These are phyloP conservation scores for Stenichneumon culpator DNA, from an alignment of 2,888 invertebrate species.

Conservation along the genomic window DNA sequence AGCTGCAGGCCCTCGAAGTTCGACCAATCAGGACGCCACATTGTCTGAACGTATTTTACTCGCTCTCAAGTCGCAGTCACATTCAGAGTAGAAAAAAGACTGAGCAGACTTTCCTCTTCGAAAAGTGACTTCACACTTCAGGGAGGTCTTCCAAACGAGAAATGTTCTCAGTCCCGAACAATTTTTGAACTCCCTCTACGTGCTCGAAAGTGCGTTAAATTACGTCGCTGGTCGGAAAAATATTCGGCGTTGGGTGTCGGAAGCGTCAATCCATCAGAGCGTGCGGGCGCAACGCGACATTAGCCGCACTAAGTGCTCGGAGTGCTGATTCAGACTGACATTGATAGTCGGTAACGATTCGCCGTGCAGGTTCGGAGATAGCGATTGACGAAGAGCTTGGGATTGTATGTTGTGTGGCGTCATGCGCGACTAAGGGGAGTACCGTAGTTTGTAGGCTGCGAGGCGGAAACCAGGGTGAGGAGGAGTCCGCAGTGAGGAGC, in stretches of 20 bases:
- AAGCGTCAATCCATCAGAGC: conserved; percentile 43
- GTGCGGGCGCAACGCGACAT: conserved; percentile 71
- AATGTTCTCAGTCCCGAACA: neutral
- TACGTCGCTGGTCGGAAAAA: neutral
- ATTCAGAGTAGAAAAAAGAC: too few species aligned
- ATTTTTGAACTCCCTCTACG: neutral
- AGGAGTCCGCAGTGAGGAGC: conserved; percentile 39
- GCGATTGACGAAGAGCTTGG: conserved; percentile 1
- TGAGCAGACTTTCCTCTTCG: too few species aligned
- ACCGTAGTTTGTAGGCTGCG: conserved; percentile 39
- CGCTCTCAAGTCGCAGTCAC: too few species aligned
- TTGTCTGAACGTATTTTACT: too few species aligned
- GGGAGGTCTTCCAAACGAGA: neutral
- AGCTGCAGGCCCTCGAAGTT: too few species aligned
- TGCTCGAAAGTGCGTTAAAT: conserved; percentile 4
- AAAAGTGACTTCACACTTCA: too few species aligned
- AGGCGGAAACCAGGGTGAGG: conserved; percentile 58
- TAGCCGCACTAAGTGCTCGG: conserved; percentile 76
- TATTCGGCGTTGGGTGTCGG: conserved; percentile 33
- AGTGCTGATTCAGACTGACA: conserved; percentile 79
- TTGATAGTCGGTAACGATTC: conserved; percentile 71
- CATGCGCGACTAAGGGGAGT: conserved; percentile 31
- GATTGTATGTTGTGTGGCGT: conserved; percentile 28
- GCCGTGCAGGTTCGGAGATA: neutral
- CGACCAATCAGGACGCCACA: too few species aligned